Conservation (phyloP, 2,113 vertebrate species). For the Antechinus stuartii region DNA sequence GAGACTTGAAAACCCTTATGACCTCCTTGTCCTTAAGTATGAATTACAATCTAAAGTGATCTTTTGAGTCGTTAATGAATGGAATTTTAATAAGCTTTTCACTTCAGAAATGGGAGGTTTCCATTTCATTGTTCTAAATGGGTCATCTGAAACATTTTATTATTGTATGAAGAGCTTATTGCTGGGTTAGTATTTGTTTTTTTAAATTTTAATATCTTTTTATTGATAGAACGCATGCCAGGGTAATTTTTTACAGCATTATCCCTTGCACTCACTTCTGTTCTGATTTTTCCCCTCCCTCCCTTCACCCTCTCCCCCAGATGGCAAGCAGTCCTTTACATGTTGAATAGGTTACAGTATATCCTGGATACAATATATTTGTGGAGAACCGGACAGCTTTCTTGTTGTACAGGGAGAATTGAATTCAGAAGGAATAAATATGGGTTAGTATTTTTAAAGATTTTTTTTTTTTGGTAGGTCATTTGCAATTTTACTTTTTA, state of each 20-base stretch:
- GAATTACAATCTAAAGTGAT: not conserved
- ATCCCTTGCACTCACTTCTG: no score
- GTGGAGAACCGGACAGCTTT: no score
- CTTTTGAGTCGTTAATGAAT: not conserved
- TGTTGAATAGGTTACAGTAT: no score
- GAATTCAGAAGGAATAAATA: no score
- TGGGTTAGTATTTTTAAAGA: constrained; percentile 31
- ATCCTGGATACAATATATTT: no score
- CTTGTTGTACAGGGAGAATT: no score
- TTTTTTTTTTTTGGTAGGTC: constrained; percentile 47
- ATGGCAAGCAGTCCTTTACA: no score
- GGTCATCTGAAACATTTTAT: not conserved
- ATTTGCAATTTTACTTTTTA: constrained; percentile 44
- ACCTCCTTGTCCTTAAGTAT: not conserved
- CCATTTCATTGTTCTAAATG: constrained; percentile 40
- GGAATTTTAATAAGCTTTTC: not conserved
- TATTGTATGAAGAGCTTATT: not conserved
- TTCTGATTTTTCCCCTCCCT: no score
- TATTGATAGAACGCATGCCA: no score
- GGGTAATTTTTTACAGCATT: no score
- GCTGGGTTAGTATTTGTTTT: constrained; percentile 16
- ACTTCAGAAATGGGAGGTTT: not conserved
- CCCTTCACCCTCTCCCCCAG: no score
- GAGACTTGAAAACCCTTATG: constrained; percentile 18
- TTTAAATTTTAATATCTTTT: no score